These are phyloP conservation scores for Calliopum simillimum DNA, from an alignment of 2,888 invertebrate genomes.

Conservation along the genomic window DNA sequence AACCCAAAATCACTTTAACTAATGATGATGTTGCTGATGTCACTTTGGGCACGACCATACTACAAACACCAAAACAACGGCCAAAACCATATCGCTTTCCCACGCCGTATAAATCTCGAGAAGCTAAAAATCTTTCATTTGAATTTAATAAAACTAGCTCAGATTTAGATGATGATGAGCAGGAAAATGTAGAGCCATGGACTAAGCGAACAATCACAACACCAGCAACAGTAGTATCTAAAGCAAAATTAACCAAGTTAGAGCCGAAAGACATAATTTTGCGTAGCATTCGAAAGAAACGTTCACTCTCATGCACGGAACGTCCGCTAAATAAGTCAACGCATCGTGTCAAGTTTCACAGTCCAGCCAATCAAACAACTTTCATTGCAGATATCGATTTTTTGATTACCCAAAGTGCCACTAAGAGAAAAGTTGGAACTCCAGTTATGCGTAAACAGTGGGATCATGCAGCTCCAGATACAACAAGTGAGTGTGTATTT, in stretches of 20 bases:
- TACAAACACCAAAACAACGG: conserved; percentile 21
- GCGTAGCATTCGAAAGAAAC: conserved; percentile 50
- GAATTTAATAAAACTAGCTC: conserved; percentile 25
- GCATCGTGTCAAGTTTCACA: conserved; percentile 50
- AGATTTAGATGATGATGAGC: conserved; percentile 14
- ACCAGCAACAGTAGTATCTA: not conserved
- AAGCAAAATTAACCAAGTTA: conserved; percentile 39
- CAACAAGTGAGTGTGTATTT: conserved; percentile 7
- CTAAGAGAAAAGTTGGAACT: conserved; percentile 25
- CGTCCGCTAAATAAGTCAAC: conserved; percentile 15
- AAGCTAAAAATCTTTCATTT: conserved; percentile 23
- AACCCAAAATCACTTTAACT: conserved; percentile 34
- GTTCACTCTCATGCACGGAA: conserved; percentile 54
- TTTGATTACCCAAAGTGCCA: conserved; percentile 42
- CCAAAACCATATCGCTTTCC: conserved; percentile 46
- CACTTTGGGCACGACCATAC: conserved; percentile 26
- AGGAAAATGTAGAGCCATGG: not conserved
- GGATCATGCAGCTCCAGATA: not conserved
- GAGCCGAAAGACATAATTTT: conserved; percentile 43
- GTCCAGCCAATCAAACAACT: conserved; percentile 54
- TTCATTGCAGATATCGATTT: conserved; percentile 52
- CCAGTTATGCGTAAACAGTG: conserved; percentile 47
- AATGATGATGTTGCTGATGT: conserved; percentile 4
- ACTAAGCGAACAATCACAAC: not conserved
- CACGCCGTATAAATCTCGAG: conserved; percentile 51